Base-by-base conservation (phyloP, 2,113 vertebrate species). In the Psilopogon haemacephalus region DNA sequence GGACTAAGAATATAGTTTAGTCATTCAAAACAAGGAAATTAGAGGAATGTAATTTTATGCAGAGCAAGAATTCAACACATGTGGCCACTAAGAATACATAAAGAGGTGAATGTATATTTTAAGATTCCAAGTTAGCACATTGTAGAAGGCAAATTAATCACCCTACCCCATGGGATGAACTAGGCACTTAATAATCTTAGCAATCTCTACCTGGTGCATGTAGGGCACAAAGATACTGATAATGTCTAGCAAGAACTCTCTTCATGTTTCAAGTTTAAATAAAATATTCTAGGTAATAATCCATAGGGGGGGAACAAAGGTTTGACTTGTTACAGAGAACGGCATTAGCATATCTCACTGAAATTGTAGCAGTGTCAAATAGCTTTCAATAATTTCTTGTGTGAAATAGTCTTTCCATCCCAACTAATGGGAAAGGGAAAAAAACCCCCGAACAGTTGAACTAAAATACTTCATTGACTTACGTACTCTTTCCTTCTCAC, bases 241-340 rank as follows among this genome's bases (percentile, higher is more conserved):
- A 82, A 92, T 50, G 52, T 85, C 73, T 75, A 92, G 67, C 5
- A 83, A 93, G 77, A 95, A 80, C 8, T 94, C 84, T 89, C 59
- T 90, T 94, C 35, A 86, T 56, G 67, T 84, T 96, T 97, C 86
- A 74, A 77, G 59, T 91, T 97, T 94, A 95, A 97, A 91, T 86
- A 89, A 96, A 90, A 65, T 19, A 88, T 89, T 95, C 60, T 40
- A 89, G 2, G 9, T 35, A 94, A 72, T 60, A 56, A 79, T 73
- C 54, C 90, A 56, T 75, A 83, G 73, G 15, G 50, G 26, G 15
- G 12, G 11, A 28, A 63, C 70, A 60, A 48, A 42, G 40, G n/a
- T 52, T 70, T 63, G 89, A 92, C 68, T 28, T 76, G 15, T 84
- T 89, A 67, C 42, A 90, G 70, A 88, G 37, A 50, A 55, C 84